Evolutionary conservation across 2,113 vertebrate genomes (phyloP), one percentile per base, ranked within the genome.

Genomic region (Strigops habroptila): DNA sequence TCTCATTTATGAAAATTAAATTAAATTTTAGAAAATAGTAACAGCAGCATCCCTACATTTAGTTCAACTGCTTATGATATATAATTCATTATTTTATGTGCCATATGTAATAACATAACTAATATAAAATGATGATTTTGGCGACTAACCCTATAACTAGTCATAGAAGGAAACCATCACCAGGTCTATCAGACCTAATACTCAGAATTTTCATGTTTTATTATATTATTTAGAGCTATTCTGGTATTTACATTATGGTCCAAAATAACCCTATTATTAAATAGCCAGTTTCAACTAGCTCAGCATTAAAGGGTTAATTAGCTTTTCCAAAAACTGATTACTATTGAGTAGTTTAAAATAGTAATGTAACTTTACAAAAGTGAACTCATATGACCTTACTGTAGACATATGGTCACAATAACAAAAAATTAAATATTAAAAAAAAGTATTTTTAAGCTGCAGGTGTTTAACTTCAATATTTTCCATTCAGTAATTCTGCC

Each of bases 261-360:
- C 59, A 37, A 91, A 77, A 57, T 64, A 76, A 65, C 6, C 11
- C 30, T 82, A 64, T 37, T 86, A 70, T 88, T 95, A 84, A 90
- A 93, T 49, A 95, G 3, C 24, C 49, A 68, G 25, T 82, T 90
- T 91, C 70, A 86, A 63, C 51, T 37, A 89, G 43, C 53, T 94
- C 82, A 91, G 64, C 92, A 84, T 96, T 90, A 94, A 97, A 95
- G 73, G 90, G 68, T 91, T 92, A 65, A 89, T 97, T 95, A 94
- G 39, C 70, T 93, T 93, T 86, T 70, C 41, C 35, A 33, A 67
- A 87, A 37, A 41, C 43, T 83, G 94, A 70, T 94, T 96, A 87
- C 94, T 93, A 91, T 76, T 86, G 49, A 55, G 43, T 46, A 91
- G 64, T 93, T 97, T 95, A 97, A 97, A 97, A 96, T 69, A 97